Evolutionary conservation across 2,113 vertebrate species (phyloP), one percentile per base, ranked within the genome.

Genomic region (Odobenus rosmarus): DNA sequence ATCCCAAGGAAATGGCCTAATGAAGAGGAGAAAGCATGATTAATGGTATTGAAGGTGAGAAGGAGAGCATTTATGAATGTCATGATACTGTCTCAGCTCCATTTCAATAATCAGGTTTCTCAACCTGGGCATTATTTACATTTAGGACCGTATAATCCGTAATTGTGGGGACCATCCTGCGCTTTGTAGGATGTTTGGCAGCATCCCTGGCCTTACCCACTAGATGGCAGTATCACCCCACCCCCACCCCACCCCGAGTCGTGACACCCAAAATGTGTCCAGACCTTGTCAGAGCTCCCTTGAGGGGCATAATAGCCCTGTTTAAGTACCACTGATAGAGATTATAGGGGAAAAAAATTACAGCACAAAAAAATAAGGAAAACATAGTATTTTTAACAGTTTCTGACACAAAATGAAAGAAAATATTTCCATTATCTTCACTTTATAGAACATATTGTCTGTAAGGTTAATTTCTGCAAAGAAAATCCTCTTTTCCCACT

Each of bases 391-490:
- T 96, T 90, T 77, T 82, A 64, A 64, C 86, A 46, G 36, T 57
- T 95, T 74, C 72, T 92, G 81, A 79, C 59, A 77, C 31, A 39
- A 19, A 88, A 93, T 81, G 36, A 84, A 39, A 72, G 31, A 81
- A 81, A 67, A 74, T 80, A 51, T 57, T 81, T 84, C 15, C 12
- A n/a, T 61, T 80, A 51, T 61, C 49, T 92, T 92, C 4, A 31
- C 28, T 62, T 53, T 51, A 57, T 42, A 79, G 23, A 90, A 81
- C 16, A 46, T 21, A 74, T 71, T 80, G 53, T 33, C 79, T 71
- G 4, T 83, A 26, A 96, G 86, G 64, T 93, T 96, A 81, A 64
- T 61, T 95, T 89, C 49, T 84, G 39, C 19, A 33, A 59, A 95
- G n/a, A 80, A 95, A 62, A 94, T 69, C 33, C 36, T 87, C 1